Evolutionary conservation across 2,113 vertebrate genomes (phyloP).

Genomic region (Phodopus roborovskii): DNA sequence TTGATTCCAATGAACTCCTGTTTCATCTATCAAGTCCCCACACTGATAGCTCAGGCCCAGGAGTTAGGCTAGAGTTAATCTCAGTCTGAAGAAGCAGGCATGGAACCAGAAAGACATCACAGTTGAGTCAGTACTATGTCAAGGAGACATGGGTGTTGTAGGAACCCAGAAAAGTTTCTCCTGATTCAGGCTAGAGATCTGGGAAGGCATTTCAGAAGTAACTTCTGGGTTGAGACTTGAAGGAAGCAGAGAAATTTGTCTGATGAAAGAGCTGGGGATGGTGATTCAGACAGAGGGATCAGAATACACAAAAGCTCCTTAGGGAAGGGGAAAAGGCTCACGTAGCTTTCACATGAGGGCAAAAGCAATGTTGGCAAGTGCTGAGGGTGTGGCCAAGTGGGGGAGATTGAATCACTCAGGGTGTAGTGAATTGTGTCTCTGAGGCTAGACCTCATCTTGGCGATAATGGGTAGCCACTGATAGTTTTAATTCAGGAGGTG

Average conservation of each 20-base stretch:
- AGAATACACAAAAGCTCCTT: conserved; percentile 21
- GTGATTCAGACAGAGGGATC: neutral
- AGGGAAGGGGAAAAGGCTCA: neutral
- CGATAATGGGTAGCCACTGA: neutral
- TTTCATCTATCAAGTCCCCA: conserved; percentile 13
- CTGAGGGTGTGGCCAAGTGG: neutral
- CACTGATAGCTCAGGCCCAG: neutral
- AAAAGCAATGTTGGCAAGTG: neutral
- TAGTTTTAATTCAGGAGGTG: neutral
- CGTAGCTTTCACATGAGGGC: neutral
- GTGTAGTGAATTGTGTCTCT: neutral
- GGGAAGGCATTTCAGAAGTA: neutral
- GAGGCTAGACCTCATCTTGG: neutral
- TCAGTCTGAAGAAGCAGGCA: neutral
- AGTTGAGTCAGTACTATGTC: neutral
- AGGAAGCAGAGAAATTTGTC: conserved; percentile 11
- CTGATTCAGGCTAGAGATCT: neutral
- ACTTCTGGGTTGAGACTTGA: neutral
- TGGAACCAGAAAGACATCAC: neutral
- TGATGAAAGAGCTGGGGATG: neutral
- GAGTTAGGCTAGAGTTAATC: neutral
- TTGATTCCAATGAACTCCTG: conserved; percentile 42
- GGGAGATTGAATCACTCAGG: neutral
- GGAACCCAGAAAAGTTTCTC: neutral
- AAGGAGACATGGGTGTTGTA: neutral